Evolutionary conservation across 2,888 invertebrate genomes (phyloP), one percentile per base, ranked within the genome.

Genomic region (Vannuccia rotundouncinata): DNA sequence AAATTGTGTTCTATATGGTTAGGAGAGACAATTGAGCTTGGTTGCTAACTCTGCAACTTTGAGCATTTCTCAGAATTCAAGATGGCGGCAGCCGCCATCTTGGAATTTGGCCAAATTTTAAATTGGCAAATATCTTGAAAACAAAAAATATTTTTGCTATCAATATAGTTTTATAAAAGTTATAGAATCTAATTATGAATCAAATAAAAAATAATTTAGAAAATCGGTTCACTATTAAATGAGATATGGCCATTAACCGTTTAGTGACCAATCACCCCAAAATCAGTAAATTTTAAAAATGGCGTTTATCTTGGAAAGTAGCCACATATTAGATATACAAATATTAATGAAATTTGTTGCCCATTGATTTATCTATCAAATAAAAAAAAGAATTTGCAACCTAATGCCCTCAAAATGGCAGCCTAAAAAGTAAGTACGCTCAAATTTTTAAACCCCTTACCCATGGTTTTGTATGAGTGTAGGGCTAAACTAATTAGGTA

Each of bases 21-120:
- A 66, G 66, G 66, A 66, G 66, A 66, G 66, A 66, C 66, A 66
- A 66, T 66, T 66, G 66, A 66, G 66, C 66, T 66, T 66, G 66
- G 66, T 66, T 66, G 66, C 66, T 66, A 66, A 66, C 66, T 66
- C 66, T 66, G 66, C 66, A 66, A 66, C 66, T 66, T 66, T 66
- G 66, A 66, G 66, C 66, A 66, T 66, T 66, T 66, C 66, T 66
- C 66, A 66, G 66, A 66, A 66, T 66, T 66, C 66, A 66, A 66
- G 66, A 66, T 66, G 66, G 66, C 66, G 66, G 66, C 66, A 17
- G 66, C 66, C 66, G 66, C 66, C 66, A 66, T 66, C 66, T 66
- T 66, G 25, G 66, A 66, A 22, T 66, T 66, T 66, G 66, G 66
- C 66, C 66, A 66, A 66, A 66, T 66, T 66, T 66, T 66, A 66